phyloP scores from a whole-genome alignment of 2,797 vertebrate genomes.

The Octomys mimax region DNA sequence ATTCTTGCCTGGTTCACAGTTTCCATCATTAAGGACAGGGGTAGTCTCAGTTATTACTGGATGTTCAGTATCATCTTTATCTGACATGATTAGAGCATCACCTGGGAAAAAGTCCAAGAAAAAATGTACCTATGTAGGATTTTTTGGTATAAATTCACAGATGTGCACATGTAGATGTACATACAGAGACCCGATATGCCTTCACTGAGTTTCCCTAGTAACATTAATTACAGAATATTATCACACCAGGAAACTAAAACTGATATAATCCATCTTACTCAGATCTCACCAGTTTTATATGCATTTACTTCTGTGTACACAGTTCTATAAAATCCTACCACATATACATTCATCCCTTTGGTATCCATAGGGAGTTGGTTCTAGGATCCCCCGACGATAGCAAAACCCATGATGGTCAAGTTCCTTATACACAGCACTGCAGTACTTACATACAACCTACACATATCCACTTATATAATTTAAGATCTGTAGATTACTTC shows the following conservation, averaged over 20 bases:
- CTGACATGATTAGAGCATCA: conserved; percentile 93
- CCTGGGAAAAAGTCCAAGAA: conserved; percentile 59
- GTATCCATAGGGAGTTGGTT: neutral
- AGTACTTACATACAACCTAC: neutral
- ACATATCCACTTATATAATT: neutral
- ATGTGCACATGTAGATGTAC: neutral
- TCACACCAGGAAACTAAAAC: neutral
- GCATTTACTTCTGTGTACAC: neutral
- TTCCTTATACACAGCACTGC: neutral
- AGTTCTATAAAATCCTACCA: conserved; percentile 34
- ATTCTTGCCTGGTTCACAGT: conserved; percentile 68
- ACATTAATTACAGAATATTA: neutral
- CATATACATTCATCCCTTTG: neutral
- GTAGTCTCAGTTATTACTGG: conserved; percentile 63
- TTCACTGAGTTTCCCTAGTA: neutral
- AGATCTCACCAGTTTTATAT: conserved; percentile 13
- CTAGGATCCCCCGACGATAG: neutral
- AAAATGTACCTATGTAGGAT: conserved; percentile 37
- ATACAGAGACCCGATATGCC: neutral
- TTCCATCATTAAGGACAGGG: conserved; percentile 31
- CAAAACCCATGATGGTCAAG: neutral
- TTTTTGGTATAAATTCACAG: conserved; percentile 8
- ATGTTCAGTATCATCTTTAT: conserved; percentile 86
- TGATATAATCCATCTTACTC: neutral
- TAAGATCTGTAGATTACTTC: neutral